Percentiles rank a stretch among this genome's conserved stretches.
phyloP scores from a whole-genome alignment of 2,113 vertebrate species.

The Heptranchias perlo region DNA sequence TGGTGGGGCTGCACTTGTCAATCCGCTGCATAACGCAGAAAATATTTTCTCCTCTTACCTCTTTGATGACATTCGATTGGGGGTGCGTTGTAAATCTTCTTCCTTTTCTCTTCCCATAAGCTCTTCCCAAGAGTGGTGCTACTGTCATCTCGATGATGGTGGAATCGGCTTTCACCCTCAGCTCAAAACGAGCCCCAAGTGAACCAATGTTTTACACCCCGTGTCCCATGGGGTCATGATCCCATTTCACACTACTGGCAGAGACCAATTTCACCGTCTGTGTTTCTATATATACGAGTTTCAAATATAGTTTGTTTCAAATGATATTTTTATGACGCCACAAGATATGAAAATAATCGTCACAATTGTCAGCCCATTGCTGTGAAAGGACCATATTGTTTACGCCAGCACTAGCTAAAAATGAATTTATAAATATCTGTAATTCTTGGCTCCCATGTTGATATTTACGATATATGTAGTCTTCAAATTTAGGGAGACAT shows the following conservation, averaged over 20 bases:
- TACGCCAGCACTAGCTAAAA: not conserved
- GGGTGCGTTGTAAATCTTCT: not conserved
- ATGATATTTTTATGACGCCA: not conserved
- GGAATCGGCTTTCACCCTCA: no score
- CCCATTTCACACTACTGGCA: not conserved
- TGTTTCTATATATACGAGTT: not conserved
- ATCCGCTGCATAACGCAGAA: not conserved
- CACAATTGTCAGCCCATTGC: not conserved
- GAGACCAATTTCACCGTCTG: not conserved
- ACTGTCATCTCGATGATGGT: no score
- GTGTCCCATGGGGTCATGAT: not conserved
- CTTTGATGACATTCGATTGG: no score
- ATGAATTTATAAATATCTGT: not conserved
- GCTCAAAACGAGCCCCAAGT: no score
- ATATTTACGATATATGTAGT: not conserved
- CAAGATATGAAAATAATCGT: not conserved
- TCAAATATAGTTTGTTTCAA: not conserved
- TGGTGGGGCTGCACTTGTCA: not conserved
- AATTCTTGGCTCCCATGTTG: not conserved
- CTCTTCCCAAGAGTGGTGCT: not conserved
- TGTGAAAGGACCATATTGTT: no score
- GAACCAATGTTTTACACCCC: not conserved
- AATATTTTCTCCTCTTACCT: not conserved
- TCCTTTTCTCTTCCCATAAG: not conserved
- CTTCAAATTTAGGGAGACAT: not conserved